These are phyloP conservation scores for Noctilio leporinus DNA, from an alignment of 2,113 vertebrate genomes.

Conservation along the genomic window DNA sequence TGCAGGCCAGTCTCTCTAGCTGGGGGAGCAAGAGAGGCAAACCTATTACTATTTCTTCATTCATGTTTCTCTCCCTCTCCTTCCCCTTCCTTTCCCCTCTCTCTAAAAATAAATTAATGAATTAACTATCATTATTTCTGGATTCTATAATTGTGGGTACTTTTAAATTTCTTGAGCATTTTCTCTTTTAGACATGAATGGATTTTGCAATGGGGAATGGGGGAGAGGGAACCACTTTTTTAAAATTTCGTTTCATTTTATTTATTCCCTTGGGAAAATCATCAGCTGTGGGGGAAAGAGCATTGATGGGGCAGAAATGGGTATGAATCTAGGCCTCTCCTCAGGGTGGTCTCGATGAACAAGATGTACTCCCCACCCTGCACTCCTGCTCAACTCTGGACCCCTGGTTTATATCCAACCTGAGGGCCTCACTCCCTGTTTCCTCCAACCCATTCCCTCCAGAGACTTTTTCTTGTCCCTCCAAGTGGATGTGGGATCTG, in stretches of 20 bases:
- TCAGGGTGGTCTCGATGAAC: not conserved
- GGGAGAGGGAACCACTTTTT: not conserved
- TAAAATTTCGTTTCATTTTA: not conserved
- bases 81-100: too few species aligned
- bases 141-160: not conserved
- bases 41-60: too few species aligned
- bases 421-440: not conserved
- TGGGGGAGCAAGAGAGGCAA: too few species aligned
- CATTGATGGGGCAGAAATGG: not conserved
- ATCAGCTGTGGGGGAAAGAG: not conserved
- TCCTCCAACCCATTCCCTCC: not conserved
- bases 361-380: not conserved
- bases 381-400: not conserved
- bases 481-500: not conserved
- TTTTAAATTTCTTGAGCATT: constrained; percentile 5
- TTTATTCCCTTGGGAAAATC: not conserved
- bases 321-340: not conserved
- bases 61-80: too few species aligned
- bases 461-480: not conserved
- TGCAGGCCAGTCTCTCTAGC: too few species aligned
- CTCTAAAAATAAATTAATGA: too few species aligned
- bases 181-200: not conserved
- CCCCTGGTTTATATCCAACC: not conserved
- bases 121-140: not conserved
- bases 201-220: not conserved